Conservation (phyloP, 1,140 invertebrate species). For the Cyrtorhinus lividipennis region DNA sequence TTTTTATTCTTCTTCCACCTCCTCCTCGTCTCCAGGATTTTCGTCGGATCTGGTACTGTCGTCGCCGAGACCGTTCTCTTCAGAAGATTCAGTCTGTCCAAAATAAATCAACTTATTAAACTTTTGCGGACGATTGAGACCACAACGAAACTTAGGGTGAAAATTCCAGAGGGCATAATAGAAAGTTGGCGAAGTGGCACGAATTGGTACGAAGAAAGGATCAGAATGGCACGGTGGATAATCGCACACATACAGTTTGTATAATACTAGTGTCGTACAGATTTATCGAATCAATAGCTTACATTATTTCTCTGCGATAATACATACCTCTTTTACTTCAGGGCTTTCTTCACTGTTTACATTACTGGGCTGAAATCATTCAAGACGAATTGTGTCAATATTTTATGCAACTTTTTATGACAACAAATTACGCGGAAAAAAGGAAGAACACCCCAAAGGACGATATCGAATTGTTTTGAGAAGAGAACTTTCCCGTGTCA, state of each 20-base stretch:
- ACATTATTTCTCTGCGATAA: too few species aligned
- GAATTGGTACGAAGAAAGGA: background rate
- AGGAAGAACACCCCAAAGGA: too few species aligned
- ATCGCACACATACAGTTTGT: too few species aligned
- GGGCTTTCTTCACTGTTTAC: conserved; percentile 1
- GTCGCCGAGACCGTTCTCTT: background rate
- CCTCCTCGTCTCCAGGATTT: background rate
- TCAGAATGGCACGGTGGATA: background rate
- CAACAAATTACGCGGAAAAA: too few species aligned
- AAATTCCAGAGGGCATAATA: background rate
- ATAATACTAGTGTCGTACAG: too few species aligned
- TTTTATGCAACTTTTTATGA: too few species aligned
- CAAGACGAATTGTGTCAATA: too few species aligned
- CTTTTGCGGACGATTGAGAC: background rate
- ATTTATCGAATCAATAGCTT: background rate
- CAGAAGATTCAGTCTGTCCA: conserved; percentile 5
- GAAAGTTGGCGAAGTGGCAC: background rate
- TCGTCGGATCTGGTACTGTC: background rate
- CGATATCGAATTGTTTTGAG: too few species aligned
- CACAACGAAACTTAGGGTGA: background rate
- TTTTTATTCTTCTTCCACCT: background rate
- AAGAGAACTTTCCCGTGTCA: too few species aligned
- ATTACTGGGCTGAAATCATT: conserved; percentile 6
- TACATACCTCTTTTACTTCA: background rate
- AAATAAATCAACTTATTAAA: background rate